phyloP scores from a whole-genome alignment of 2,888 invertebrate genomes.

The Cremastobaeus sp. region DNA sequence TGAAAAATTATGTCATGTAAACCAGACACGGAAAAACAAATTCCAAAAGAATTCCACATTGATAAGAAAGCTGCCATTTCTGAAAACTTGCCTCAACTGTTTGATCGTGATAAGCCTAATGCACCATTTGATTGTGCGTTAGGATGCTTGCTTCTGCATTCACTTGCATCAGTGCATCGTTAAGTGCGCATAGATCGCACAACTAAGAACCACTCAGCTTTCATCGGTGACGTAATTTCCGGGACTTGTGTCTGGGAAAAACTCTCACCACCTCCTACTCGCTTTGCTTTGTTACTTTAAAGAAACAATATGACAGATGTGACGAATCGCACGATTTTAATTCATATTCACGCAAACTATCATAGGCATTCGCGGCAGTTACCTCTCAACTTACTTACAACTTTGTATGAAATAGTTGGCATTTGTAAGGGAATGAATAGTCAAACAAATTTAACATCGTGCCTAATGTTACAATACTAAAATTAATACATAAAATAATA shows the following conservation, averaged over 20 bases:
- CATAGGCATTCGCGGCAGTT: too few relatives aligned
- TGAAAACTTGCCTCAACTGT: slow-evolving; percentile 19
- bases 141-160: slow-evolving; percentile 31
- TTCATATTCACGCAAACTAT: too few relatives aligned
- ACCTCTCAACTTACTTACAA: too few relatives aligned
- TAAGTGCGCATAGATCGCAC: slow-evolving; percentile 36
- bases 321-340: slow-evolving; percentile 19
- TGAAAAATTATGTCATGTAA: too few relatives aligned
- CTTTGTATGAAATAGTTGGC: too few relatives aligned
- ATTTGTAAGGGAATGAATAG: too few relatives aligned
- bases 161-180: slow-evolving; percentile 29
- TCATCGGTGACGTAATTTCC: slow-evolving; percentile 68
- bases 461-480: too few relatives aligned
- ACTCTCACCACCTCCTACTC: slow-evolving; percentile 62
- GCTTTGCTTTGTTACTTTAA: slow-evolving; percentile 23
- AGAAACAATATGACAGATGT: slow-evolving; percentile 30
- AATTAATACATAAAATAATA: too few relatives aligned
- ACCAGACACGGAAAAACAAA: background rate
- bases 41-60: background rate
- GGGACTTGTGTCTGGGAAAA: slow-evolving; percentile 63
- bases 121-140: slow-evolving; percentile 16
- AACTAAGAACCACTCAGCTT: slow-evolving; percentile 57
- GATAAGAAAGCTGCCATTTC: too few relatives aligned
- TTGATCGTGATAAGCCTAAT: slow-evolving; percentile 15
- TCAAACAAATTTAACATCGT: too few relatives aligned